Base-by-base conservation (phyloP, 2,888 invertebrate species). In the Trichopoda pennipes region DNA sequence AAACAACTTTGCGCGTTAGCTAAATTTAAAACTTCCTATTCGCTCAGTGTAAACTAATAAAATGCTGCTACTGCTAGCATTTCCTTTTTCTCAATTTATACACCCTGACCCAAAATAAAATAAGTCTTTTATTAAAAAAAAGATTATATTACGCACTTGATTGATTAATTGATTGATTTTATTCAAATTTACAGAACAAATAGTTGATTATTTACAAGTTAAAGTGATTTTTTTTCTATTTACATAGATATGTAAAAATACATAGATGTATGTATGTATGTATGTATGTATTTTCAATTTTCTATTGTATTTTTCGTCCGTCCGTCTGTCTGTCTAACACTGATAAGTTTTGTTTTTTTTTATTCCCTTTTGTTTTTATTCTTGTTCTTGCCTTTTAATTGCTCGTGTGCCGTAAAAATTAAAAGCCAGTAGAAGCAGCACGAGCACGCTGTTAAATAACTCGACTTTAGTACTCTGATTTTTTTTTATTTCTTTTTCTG, bases 271-370 rank as follows among this genome's bases (percentile, higher is more conserved):
- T n/a, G n/a, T n/a, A n/a, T n/a, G n/a, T n/a, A n/a, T n/a, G n/a
- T n/a, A 28, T 4, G 4, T 3, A 28, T 28, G 23, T 28, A 66
- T 23, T 68, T 70, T 19, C 6, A 61, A 56, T 70, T 42, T 70
- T 72, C 79, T 79, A 61, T 82, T 79, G 56, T 75, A 19, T 28
- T 28, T 28, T 28, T 28, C 28, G 28, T 28, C 28, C 51, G 82
- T 79, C 82, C 8, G 82, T 79, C 82, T 79, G 79, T 79, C 79
- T 75, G 82, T 82, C 82, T 82, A 56, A 79, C 75, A 72, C 79
- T 82, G 82, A 82, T 82, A 82, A 82, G 49, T 78, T 8, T 38
- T n/a, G n/a, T n/a, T n/a, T n/a, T n/a, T n/a, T n/a, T n/a, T n/a
- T n/a, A n/a, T n/a, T n/a, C n/a, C n/a, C n/a, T n/a, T n/a, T 28